Conservation (phyloP, 1,140 invertebrate species). For the Heliconius melpomene region DNA sequence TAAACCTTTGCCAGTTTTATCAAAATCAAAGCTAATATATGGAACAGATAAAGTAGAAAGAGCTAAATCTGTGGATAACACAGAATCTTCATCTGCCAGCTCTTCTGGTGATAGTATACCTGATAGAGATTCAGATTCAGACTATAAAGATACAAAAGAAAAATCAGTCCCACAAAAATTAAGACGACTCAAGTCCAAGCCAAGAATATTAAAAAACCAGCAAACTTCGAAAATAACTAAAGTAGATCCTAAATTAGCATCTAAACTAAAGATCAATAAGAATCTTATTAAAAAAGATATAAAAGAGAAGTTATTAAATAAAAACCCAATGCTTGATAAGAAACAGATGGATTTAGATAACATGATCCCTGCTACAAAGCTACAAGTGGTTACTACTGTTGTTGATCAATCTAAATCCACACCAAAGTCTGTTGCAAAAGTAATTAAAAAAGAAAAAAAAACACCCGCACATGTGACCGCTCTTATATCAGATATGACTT, state of each 20-base stretch:
- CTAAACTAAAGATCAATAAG: slow-evolving; percentile 61
- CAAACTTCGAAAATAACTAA: slow-evolving; percentile 50
- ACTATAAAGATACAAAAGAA: slow-evolving; percentile 74
- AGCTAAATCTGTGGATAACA: slow-evolving; percentile 56
- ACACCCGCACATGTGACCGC: slow-evolving; percentile 83
- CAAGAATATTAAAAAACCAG: slow-evolving; percentile 65
- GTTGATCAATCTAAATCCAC: slow-evolving; percentile 60
- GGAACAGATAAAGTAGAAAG: slow-evolving; percentile 49
- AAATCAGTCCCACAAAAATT: slow-evolving; percentile 55
- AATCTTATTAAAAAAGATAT: slow-evolving; percentile 62
- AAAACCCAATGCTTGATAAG: slow-evolving; percentile 53
- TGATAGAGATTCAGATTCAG: slow-evolving; percentile 78
- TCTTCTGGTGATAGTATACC: slow-evolving; percentile 71
- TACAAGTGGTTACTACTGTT: slow-evolving; percentile 38
- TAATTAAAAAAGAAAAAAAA: slow-evolving; percentile 86
- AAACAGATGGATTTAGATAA: slow-evolving; percentile 50
- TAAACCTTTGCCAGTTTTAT: slow-evolving; percentile 65
- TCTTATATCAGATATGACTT: slow-evolving; percentile 83
- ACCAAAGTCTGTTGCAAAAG: slow-evolving; percentile 68
- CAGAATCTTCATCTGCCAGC: slow-evolving; percentile 70
- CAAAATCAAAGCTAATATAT: slow-evolving; percentile 57
- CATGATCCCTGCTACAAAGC: slow-evolving; percentile 42
- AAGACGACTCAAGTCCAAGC: slow-evolving; percentile 64
- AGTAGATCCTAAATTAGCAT: slow-evolving; percentile 52
- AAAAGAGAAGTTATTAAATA: slow-evolving; percentile 65